Conservation (phyloP, 2,797 vertebrate genomes). For the Microcaecilia unicolor region DNA sequence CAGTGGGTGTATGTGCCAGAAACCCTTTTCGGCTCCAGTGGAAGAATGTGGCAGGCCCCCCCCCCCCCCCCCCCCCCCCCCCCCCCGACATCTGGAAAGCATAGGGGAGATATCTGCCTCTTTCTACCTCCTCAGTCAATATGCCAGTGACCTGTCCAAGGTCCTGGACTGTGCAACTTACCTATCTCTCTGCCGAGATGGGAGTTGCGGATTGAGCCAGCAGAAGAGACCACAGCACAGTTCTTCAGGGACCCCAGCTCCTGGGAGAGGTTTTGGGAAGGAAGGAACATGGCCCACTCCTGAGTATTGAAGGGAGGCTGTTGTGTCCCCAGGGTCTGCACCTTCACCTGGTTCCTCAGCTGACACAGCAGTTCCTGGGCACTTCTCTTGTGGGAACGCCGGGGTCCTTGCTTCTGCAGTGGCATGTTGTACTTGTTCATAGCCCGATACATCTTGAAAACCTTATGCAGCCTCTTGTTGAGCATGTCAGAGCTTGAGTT, state of each 20-base stretch:
- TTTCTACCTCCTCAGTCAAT: too few species aligned
- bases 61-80: too few species aligned
- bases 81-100: too few species aligned
- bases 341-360: slow-evolving; percentile 44
- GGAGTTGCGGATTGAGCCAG: slow-evolving; percentile 58
- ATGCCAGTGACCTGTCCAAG: too few species aligned
- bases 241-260: slow-evolving; percentile 38
- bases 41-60: too few species aligned
- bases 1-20: too few species aligned
- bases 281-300: slow-evolving; percentile 47
- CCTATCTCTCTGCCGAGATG: slow-evolving; percentile 60
- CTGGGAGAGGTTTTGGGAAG: slow-evolving; percentile 39
- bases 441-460: slow-evolving; percentile 42
- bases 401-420: slow-evolving; percentile 40
- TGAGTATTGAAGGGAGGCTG: slow-evolving; percentile 49
- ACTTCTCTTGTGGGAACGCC: slow-evolving; percentile 28
- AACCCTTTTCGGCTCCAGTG: too few species aligned
- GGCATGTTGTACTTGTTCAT: slow-evolving; percentile 57
- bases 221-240: slow-evolving; percentile 64
- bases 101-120: too few species aligned
- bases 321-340: slow-evolving; percentile 42
- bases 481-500: slow-evolving; percentile 55
- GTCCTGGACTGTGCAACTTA: too few species aligned
- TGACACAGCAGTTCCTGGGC: slow-evolving; percentile 43
- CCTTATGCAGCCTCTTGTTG: slow-evolving; percentile 42